Evolutionary conservation across 1,140 invertebrate species (phyloP).

Genomic region (Harpegnathos saltator): DNA sequence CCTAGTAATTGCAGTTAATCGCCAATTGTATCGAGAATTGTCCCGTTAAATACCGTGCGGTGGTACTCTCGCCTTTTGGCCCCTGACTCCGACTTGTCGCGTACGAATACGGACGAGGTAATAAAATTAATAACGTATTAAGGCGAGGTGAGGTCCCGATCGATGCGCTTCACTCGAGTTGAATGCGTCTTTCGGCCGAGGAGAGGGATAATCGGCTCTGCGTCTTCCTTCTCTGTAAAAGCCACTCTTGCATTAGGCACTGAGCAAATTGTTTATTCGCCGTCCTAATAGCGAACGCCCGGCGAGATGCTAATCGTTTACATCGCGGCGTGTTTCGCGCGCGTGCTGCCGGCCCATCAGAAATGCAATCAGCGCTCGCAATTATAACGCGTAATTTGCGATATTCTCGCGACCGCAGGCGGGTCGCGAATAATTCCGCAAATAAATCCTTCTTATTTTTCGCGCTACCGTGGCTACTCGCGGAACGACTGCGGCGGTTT

Average conservation of each 20-base stretch:
- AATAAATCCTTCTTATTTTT: constrained; percentile 39
- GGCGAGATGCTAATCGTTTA: too few relatives aligned
- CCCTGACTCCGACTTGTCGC: too few relatives aligned
- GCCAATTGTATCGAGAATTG: neutral
- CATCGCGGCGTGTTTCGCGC: neutral
- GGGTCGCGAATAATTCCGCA: neutral
- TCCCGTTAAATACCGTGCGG: constrained; percentile 19
- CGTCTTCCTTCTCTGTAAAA: constrained; percentile 4
- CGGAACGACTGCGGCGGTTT: too few relatives aligned
- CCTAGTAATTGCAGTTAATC: too few relatives aligned
- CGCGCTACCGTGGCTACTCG: too few relatives aligned
- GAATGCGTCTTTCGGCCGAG: neutral
- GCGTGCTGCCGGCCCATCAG: constrained; percentile 12
- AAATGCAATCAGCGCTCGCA: constrained; percentile 51
- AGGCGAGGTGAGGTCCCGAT: neutral
- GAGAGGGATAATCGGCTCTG: too few relatives aligned
- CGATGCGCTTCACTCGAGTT: neutral
- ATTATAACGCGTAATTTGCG: constrained; percentile 56
- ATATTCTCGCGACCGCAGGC: constrained; percentile 45
- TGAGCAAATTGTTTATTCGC: constrained; percentile 33
- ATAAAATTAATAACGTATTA: neutral
- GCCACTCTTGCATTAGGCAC: constrained; percentile 5
- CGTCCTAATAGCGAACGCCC: too few relatives aligned
- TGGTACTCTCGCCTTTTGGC: too few relatives aligned
- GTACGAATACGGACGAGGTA: neutral